A percentile compares a stretch with the other conserved stretches of the same genome.
These are phyloP conservation scores for Epizoanthus rinbou DNA, from an alignment of 92 coral and sea anemone species.

Conservation along the genomic window DNA sequence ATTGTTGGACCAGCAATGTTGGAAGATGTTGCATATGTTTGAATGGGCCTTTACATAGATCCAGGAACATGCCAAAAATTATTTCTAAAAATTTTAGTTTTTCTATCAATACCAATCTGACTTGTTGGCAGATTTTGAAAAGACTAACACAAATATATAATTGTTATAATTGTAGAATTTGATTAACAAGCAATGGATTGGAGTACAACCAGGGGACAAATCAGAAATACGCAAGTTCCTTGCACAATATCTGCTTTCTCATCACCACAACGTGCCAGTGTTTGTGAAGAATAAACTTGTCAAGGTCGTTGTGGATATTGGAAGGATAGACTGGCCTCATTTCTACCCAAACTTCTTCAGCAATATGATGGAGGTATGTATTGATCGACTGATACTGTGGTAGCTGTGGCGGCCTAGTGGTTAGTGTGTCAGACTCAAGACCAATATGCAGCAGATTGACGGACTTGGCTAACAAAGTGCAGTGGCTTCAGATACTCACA, in stretches of 20 bases:
- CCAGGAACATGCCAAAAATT: no score
- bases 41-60: no score
- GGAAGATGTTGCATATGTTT: no score
- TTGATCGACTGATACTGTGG: background rate
- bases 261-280: conserved; percentile 78
- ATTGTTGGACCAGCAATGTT: no score
- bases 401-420: no score
- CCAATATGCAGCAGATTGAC: no score
- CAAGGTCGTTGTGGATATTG: conserved; percentile 90
- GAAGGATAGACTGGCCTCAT: conserved; percentile 98
- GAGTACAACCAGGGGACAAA: conserved; percentile 84
- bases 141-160: background rate
- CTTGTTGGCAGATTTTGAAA: no score
- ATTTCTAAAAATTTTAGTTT: no score
- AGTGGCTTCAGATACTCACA: no score
- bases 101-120: no score
- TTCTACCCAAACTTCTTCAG: conserved; percentile 93
- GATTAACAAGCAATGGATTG: conserved; percentile 96
- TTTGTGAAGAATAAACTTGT: conserved; percentile 89
- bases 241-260: conserved; percentile 78
- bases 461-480: no score
- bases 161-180: conserved; percentile 56
- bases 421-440: no score
- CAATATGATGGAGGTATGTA: conserved; percentile 85
- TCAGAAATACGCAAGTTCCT: conserved; percentile 84